These are phyloP conservation scores for Mythimna vitellina DNA, from an alignment of 2,888 invertebrate genomes.

Conservation along the genomic window DNA sequence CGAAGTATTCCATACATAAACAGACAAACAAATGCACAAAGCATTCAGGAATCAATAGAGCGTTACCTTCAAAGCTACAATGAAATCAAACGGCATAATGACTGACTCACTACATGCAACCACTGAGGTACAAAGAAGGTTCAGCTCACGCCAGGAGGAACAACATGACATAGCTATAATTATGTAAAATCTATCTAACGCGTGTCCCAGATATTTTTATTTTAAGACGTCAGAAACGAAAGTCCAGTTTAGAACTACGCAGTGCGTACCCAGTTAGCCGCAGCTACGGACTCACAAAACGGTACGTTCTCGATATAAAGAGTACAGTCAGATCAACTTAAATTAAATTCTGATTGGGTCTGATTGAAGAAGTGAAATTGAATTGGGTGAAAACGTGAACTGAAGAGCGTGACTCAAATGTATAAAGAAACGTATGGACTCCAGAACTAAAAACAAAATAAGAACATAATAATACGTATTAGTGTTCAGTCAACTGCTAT, in stretches of 20 bases:
- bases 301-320: slow-evolving; percentile 2
- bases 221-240: slow-evolving; percentile 19
- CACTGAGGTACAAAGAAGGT: slow-evolving; percentile 19
- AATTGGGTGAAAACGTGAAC: not conserved
- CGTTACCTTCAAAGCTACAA: slow-evolving; percentile 49
- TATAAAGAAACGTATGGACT: not conserved
- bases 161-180: slow-evolving; percentile 21
- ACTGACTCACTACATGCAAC: slow-evolving; percentile 32
- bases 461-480: slow-evolving; percentile 2
- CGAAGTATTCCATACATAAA: slow-evolving; percentile 22
- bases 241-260: slow-evolving; percentile 32
- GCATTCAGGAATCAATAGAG: slow-evolving; percentile 44
- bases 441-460: slow-evolving; percentile 5
- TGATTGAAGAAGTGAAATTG: not conserved
- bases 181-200: slow-evolving; percentile 10
- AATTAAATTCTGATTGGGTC: not conserved
- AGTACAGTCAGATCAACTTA: no score
- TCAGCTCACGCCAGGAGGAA: slow-evolving; percentile 22
- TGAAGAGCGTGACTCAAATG: not conserved
- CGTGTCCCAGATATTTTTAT: slow-evolving; percentile 28
- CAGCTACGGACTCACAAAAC: not conserved
- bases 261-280: slow-evolving; percentile 19
- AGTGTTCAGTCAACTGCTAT: slow-evolving; percentile 8
- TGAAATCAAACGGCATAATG: slow-evolving; percentile 49
- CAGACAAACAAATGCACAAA: slow-evolving; percentile 46